Conservation (phyloP, 2,113 vertebrate species). For the Phaethornis superciliosus region DNA sequence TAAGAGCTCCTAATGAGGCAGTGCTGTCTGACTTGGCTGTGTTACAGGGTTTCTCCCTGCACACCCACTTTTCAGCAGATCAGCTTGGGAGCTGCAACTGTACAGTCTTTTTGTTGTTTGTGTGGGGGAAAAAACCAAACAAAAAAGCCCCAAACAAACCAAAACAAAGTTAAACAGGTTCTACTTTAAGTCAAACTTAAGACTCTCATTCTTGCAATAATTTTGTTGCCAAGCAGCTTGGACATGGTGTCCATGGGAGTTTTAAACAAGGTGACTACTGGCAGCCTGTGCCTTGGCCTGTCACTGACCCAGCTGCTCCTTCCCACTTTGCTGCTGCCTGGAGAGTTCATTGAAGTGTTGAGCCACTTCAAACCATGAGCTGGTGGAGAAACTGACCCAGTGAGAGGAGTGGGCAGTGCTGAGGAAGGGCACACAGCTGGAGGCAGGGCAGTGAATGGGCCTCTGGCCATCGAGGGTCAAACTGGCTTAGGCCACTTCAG, state of each 20-base stretch:
- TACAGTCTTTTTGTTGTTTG: neutral
- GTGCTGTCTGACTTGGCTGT: neutral
- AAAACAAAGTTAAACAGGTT: neutral
- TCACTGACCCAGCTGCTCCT: neutral
- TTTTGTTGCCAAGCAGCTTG: neutral
- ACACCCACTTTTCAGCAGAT: neutral
- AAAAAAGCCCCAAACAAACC: neutral
- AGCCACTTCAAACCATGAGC: accelerated
- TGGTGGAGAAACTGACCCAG: neutral
- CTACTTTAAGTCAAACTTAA: neutral
- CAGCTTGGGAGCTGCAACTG: neutral
- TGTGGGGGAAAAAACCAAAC: neutral
- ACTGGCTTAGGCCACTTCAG: neutral
- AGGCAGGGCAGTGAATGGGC: neutral
- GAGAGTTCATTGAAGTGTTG: accelerated
- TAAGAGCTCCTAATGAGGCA: neutral
- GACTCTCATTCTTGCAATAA: neutral
- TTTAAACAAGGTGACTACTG: neutral
- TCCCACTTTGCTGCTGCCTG: neutral
- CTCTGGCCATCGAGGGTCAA: neutral
- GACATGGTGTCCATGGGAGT: neutral
- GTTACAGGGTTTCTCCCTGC: neutral
- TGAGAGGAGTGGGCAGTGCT: neutral
- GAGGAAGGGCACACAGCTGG: neutral
- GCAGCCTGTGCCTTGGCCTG: neutral